Conservation (phyloP, 1,140 invertebrate species). For the Nilaparvata lugens region DNA sequence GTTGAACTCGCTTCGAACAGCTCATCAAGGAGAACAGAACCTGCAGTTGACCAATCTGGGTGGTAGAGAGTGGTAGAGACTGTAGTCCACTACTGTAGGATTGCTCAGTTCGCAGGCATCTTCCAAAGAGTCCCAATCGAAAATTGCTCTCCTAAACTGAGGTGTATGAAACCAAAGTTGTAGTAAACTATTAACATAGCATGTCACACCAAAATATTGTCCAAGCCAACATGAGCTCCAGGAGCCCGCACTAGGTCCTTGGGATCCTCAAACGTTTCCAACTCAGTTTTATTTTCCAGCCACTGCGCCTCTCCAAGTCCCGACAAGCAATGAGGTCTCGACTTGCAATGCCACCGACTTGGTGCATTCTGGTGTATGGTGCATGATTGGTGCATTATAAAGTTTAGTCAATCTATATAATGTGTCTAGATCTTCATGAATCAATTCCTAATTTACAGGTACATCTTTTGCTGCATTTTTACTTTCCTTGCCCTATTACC, state of each 20-base stretch:
- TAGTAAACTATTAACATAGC: slow-evolving; percentile 63
- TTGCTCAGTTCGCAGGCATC: slow-evolving; percentile 39
- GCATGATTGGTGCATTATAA: too few species aligned
- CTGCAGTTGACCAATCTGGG: slow-evolving; percentile 52
- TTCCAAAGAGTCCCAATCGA: slow-evolving; percentile 48
- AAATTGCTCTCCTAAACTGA: slow-evolving; percentile 51
- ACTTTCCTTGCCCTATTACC: too few species aligned
- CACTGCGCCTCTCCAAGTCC: slow-evolving; percentile 49
- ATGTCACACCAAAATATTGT: slow-evolving; percentile 64
- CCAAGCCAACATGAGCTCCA: slow-evolving; percentile 48
- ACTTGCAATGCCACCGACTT: slow-evolving; percentile 52
- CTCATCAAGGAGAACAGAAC: slow-evolving; percentile 57
- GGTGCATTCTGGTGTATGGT: too few species aligned
- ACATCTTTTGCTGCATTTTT: too few species aligned
- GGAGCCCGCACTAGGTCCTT: slow-evolving; percentile 40
- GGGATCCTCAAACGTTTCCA: slow-evolving; percentile 42
- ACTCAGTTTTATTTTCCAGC: slow-evolving; percentile 34
- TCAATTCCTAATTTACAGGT: too few species aligned
- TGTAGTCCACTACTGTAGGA: slow-evolving; percentile 24
- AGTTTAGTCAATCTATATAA: too few species aligned
- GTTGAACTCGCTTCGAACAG: slow-evolving; percentile 48
- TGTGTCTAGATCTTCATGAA: too few species aligned
- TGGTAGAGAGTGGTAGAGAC: slow-evolving; percentile 34
- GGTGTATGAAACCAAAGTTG: slow-evolving; percentile 66
- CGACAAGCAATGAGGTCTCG: slow-evolving; percentile 56